A percentile compares a stretch with the other conserved stretches of the same genome.
Conservation (phyloP, 37 sponge, comb jelly and placozoan species). For the Cliona cf. orientalis region DNA sequence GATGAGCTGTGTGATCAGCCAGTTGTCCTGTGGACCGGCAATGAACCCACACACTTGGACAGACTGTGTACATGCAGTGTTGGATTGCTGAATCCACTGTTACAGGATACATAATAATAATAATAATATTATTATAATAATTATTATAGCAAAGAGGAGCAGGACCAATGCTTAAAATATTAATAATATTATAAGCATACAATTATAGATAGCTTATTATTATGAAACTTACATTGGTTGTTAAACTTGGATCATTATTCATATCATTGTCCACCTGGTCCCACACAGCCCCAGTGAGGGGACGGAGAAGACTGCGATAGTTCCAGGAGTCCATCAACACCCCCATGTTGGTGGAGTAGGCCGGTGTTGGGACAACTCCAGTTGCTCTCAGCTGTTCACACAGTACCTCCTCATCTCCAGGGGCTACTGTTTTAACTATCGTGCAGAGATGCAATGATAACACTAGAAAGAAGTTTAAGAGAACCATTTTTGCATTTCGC, state of each 20-base stretch:
- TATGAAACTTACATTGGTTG: background rate
- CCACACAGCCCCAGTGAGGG: background rate
- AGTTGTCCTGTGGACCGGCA: conserved; percentile 20
- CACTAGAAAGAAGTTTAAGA: too few relatives aligned
- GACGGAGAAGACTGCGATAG: conserved; percentile 7
- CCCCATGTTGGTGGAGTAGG: background rate
- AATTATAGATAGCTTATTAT: background rate
- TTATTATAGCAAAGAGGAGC: background rate
- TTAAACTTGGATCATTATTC: background rate
- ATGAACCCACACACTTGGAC: conserved; percentile 5
- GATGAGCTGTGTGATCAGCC: conserved; percentile 53
- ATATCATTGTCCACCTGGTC: conserved; percentile 24
- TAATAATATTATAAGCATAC: too few relatives aligned
- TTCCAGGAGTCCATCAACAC: conserved; percentile 42
- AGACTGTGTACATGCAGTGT: background rate
- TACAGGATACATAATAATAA: background rate
- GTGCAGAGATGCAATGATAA: too few relatives aligned
- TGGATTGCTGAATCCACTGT: conserved; percentile 21
- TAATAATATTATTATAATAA: background rate
- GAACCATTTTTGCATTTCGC: too few relatives aligned
- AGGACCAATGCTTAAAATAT: too few relatives aligned
- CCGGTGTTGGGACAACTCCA: background rate
- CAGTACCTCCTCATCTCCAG: conserved; percentile 11
- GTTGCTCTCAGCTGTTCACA: background rate
- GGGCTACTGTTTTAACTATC: conserved; percentile 11